phyloP scores from a whole-genome alignment of 1,140 invertebrate genomes.

The Vanessa tameamea region DNA sequence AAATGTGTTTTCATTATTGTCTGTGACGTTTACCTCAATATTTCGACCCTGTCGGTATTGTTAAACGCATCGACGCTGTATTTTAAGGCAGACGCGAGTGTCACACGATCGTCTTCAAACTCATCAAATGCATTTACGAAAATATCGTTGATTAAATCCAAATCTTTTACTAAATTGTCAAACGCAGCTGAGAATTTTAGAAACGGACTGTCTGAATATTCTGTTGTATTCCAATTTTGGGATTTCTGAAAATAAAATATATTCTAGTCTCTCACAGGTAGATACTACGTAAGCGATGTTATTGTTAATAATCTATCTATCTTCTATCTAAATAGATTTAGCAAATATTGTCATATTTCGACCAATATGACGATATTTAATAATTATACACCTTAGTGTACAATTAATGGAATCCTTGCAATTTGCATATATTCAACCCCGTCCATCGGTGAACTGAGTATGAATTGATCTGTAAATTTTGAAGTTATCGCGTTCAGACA shows the following conservation, averaged over 20 bases:
- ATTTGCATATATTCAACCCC: no score
- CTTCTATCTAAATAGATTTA: no score
- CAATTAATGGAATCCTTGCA: no score
- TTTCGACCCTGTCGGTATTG: constrained; percentile 74
- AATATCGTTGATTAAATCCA: constrained; percentile 47
- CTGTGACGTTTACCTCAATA: constrained; percentile 65
- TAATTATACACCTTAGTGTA: no score
- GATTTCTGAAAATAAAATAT: constrained; percentile 46
- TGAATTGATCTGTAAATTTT: no score
- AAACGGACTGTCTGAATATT: constrained; percentile 54
- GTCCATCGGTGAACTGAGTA: no score
- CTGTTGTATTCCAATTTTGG: constrained; percentile 50
- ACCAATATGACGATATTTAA: no score
- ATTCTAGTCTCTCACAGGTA: neutral
- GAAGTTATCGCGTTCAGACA: no score
- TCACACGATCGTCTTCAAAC: constrained; percentile 33
- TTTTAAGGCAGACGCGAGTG: constrained; percentile 53
- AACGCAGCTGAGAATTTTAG: constrained; percentile 63
- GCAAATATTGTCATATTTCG: no score
- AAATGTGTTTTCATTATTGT: neutral
- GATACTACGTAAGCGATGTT: no score
- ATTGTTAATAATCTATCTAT: no score
- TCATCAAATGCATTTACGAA: constrained; percentile 45
- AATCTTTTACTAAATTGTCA: constrained; percentile 57
- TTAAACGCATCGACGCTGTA: constrained; percentile 62